Evolutionary conservation across 2,113 vertebrate species (phyloP).

Genomic region (Naja naja): DNA sequence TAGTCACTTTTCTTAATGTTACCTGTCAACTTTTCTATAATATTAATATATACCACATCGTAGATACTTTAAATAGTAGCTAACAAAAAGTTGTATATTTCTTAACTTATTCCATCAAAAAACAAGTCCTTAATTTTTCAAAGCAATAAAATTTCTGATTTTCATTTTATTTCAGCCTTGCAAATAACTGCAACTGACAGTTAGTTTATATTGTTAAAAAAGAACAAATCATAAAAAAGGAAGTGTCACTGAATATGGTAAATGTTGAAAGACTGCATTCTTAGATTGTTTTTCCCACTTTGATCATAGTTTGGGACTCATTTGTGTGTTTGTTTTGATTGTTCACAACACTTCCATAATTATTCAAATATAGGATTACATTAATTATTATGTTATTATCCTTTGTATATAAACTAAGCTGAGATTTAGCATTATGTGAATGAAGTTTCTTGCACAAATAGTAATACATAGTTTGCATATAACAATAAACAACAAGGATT

Average conservation of each 20-base stretch:
- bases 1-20: background rate
- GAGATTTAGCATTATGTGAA: background rate
- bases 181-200: background rate
- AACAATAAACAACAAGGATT: background rate
- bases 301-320: background rate
- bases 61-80: background rate
- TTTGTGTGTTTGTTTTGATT: background rate
- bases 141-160: slow-evolving; percentile 18
- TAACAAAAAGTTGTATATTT: background rate
- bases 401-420: background rate
- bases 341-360: background rate
- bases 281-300: background rate
- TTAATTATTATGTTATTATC: background rate
- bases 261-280: background rate
- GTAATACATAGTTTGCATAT: background rate
- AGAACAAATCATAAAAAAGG: background rate
- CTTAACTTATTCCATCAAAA: background rate
- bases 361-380: background rate
- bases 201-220: slow-evolving; percentile 5
- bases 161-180: slow-evolving; percentile 36
- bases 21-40: background rate
- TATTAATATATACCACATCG: background rate
- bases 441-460: background rate
- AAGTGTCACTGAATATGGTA: background rate
- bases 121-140: background rate